phyloP scores from a whole-genome alignment of 53 echinoderm and acorn worm genomes.

The Holothuria scabra region DNA sequence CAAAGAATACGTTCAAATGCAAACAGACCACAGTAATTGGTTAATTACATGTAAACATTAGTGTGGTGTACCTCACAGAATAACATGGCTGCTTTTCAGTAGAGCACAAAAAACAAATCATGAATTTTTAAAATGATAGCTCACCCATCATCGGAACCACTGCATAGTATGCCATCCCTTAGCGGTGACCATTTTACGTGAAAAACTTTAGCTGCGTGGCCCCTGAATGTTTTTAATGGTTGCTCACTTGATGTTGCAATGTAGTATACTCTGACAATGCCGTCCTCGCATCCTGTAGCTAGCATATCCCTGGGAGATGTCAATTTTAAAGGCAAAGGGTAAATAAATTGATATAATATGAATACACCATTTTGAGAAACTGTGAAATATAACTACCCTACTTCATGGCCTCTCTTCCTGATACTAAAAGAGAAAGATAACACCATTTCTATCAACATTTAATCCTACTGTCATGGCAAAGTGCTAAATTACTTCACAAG shows the following conservation, averaged over 20 bases:
- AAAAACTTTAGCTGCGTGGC: conserved; percentile 97
- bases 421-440: no score
- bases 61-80: no score
- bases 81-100: no score
- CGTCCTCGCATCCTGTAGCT: conserved; percentile 98
- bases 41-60: no score
- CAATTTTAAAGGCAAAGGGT: not conserved
- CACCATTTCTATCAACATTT: no score
- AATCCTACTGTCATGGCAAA: no score
- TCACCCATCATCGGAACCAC: conserved; percentile 98
- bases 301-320: conserved; percentile 81
- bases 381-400: no score
- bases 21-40: no score
- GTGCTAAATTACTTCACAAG: no score
- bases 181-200: conserved; percentile 98
- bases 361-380: not conserved
- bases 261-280: conserved; percentile 89
- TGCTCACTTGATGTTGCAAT: conserved; percentile 90
- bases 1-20: no score
- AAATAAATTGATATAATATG: not conserved
- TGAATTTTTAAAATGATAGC: not conserved
- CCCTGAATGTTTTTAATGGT: conserved; percentile 87
- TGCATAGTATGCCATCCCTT: conserved; percentile 95
- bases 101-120: no score
- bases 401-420: no score